Base-by-base conservation (phyloP, 1,140 invertebrate genomes). In the Bombus balteatus region DNA sequence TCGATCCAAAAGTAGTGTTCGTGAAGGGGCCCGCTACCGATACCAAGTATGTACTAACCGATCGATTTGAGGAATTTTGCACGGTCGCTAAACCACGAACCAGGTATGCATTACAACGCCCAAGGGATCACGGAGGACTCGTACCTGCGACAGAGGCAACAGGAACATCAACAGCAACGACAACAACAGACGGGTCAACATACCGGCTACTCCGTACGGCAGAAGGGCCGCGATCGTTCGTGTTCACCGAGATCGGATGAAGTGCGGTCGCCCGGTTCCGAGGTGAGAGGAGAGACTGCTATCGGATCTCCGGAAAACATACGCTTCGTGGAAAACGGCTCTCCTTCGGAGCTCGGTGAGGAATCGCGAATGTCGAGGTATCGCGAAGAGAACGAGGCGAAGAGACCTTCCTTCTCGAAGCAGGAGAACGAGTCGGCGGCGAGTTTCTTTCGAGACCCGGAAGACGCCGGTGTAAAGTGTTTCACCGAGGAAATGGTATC, bases 61-160 rank as follows among this genome's bases (percentile, higher is more conserved):
- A 86, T 32, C 65, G 76, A 68, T 73, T 77, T 5, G 47, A 25
- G 47, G 70, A 32, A 12, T 68, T 10, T 12, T 71, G 39, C 57
- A n/a, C 37, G 0, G 37, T 68, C 28, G 28, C 28, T 62, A 53
- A 53, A 53, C 47, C 18, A 78, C 47, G 65, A 92, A 92, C 92
- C 93, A 83, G 93, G 93, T 77, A 94, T 94, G 94, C 94, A 94
- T 87, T 94, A 93, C 91, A 93, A 94, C 88, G 87, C 92, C 18
- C 93, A 92, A 84, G 88, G 93, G 41, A 86, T 92, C 32, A 78
- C 90, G 28, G 94, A 94, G 37, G 94, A 94, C n/a, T 88, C 92
- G 75, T 93, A 93, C 70, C 37, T 80, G n/a, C 53, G 83, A 8
- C 83, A 85, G 2, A 68, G 76, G 12, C 76, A 84, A 39, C 74